Base-by-base conservation (phyloP, 2,113 vertebrate species). In the Sinosuthora webbiana region DNA sequence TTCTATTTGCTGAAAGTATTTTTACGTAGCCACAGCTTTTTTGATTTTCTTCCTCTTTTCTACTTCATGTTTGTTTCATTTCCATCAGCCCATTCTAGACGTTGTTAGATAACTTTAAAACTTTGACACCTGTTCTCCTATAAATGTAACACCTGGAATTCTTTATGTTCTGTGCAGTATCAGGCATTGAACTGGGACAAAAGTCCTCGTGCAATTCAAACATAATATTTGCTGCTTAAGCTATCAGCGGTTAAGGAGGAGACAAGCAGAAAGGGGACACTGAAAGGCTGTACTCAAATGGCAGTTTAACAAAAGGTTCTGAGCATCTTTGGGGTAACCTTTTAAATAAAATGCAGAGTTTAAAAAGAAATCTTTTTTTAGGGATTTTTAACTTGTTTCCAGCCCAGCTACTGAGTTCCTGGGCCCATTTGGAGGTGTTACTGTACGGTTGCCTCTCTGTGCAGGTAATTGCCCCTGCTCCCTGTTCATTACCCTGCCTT, bases 21-120 rank as follows among this genome's bases (percentile, higher is more conserved):
- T 91, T 55, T 49, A 50, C 0, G 0, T 35, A 65, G 87, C 42
- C 22, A 9, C 31, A 64, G 64, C 63, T 57, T 83, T 91, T 68
- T 31, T 28, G 24, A 23, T 87, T 80, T 82, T 92, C 71, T 94
- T 89, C 93, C 82, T 86, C 63, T 92, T 76, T 90, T 90, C 42
- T 86, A 0, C 14, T 45, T 70, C 35, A 6, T 79, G 25, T 82
- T 69, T 57, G 25, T 63, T 41, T 88, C 35, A 4, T 76, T 85
- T 90, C 52, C 30, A 55, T 77, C 5, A 6, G 39, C 33, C 68
- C 4, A 2, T 13, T 49, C 23, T 3, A 33, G 37, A 6, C 24
- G 27, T 14, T 49, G n/a, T 55, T 45, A 15, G 50, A 50, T 42
- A 0, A 8, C 31, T 69, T 73, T 37, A 47, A 78, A 64, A 21